These are phyloP conservation scores for Istiophorus platypterus DNA, from an alignment of 2,113 vertebrate species.

Conservation along the genomic window DNA sequence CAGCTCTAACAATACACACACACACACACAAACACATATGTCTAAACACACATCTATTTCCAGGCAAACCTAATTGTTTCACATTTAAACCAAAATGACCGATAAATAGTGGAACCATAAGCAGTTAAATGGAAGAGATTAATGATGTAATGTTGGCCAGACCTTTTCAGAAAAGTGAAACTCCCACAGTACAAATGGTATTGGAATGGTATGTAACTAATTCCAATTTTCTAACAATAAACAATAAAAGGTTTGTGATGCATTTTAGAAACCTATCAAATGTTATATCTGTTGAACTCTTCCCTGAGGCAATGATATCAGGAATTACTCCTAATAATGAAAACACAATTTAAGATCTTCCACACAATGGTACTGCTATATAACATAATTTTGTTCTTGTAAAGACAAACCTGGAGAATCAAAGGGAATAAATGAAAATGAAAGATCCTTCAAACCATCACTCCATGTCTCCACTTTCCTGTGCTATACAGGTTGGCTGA, in stretches of 20 bases:
- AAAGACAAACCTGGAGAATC: conserved; percentile 3
- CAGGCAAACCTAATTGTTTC: neutral
- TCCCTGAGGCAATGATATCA: neutral
- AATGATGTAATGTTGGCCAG: neutral
- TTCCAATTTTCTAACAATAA: neutral
- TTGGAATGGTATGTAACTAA: neutral
- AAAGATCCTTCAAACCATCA: neutral
- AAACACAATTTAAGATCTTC: neutral
- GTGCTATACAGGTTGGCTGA: neutral
- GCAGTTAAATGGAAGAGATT: conserved; percentile 1
- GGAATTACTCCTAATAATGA: too few relatives aligned
- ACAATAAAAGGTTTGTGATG: neutral
- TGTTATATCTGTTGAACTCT: neutral
- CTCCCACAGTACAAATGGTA: neutral
- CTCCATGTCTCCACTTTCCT: neutral
- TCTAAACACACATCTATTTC: neutral
- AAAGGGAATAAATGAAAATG: neutral
- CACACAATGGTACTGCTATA: neutral
- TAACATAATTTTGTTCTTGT: neutral
- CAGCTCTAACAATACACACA: neutral
- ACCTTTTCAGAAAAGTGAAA: neutral
- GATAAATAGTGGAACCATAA: neutral
- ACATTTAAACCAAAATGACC: neutral
- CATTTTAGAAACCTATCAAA: neutral
- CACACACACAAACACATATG: neutral